These are phyloP conservation scores for Atrichornis clamosus DNA, from an alignment of 2,113 vertebrate species.

Conservation along the genomic window DNA sequence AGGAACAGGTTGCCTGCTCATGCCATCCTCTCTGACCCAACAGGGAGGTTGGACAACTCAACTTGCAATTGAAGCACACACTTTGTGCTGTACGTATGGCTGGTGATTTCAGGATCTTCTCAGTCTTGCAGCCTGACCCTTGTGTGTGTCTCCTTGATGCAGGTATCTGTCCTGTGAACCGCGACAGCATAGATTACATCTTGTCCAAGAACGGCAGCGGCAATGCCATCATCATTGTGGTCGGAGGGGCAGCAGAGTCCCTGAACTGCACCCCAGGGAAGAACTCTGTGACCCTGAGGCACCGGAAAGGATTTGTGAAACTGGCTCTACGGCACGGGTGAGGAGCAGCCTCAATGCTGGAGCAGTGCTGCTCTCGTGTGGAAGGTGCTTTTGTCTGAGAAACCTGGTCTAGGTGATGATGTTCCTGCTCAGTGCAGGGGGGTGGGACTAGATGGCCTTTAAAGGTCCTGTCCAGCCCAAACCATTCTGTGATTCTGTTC, in stretches of 20 bases:
- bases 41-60: neutral
- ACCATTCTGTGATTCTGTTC: neutral
- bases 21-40: neutral
- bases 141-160: neutral
- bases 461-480: neutral
- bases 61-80: neutral
- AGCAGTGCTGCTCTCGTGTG: fast-evolving
- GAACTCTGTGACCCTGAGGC: slow-evolving; percentile 85
- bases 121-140: neutral
- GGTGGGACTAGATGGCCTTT: neutral
- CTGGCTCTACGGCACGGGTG: slow-evolving; percentile 90
- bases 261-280: slow-evolving; percentile 85
- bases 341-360: neutral
- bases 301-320: slow-evolving; percentile 91
- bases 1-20: neutral
- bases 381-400: neutral
- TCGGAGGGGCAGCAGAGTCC: slow-evolving; percentile 93
- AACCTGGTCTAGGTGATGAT: neutral
- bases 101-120: neutral
- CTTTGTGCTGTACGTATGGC: neutral
- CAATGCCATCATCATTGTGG: slow-evolving; percentile 91
- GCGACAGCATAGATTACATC: slow-evolving; percentile 92
- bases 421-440: neutral
- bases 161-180: slow-evolving; percentile 96
- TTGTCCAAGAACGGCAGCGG: slow-evolving; percentile 87